Conservation (phyloP, 2,797 vertebrate species). For the Semotilus atromaculatus region DNA sequence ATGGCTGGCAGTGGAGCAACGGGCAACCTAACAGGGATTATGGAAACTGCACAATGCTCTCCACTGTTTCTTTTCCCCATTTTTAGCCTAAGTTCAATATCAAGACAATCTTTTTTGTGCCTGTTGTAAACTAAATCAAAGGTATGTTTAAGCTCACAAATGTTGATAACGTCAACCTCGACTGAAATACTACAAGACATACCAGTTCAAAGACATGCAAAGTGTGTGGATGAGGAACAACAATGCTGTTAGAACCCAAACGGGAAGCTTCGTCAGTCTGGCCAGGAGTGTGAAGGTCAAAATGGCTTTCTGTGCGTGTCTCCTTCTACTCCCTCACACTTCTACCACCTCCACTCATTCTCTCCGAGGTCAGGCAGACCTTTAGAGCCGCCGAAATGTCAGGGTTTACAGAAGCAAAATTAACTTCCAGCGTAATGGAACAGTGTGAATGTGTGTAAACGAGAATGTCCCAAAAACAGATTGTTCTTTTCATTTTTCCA, state of each 20-base stretch:
- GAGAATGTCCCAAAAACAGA: background rate
- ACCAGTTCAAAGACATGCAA: slow-evolving; percentile 10
- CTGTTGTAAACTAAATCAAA: slow-evolving; percentile 1
- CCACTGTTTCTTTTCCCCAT: slow-evolving; percentile 26
- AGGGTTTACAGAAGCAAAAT: slow-evolving; percentile 56
- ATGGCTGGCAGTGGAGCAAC: slow-evolving; percentile 54
- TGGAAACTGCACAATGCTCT: slow-evolving; percentile 38
- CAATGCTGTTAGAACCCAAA: slow-evolving; percentile 14
- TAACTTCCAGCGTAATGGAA: slow-evolving; percentile 3
- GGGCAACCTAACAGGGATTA: slow-evolving; percentile 48
- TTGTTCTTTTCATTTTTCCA: background rate
- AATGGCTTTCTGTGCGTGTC: slow-evolving; percentile 72
- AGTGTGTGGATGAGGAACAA: slow-evolving; percentile 14
- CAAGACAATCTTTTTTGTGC: slow-evolving; percentile 11
- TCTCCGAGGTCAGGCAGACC: slow-evolving; percentile 72
- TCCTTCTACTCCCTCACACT: slow-evolving; percentile 49
- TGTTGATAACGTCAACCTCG: background rate
- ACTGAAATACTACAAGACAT: background rate
- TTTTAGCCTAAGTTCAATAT: slow-evolving; percentile 1
- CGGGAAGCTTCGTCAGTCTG: slow-evolving; percentile 34
- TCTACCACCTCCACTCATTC: slow-evolving; percentile 16
- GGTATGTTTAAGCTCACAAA: background rate
- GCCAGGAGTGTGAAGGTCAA: slow-evolving; percentile 72
- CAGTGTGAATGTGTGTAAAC: background rate
- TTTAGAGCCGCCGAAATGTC: slow-evolving; percentile 64